Conservation (phyloP, 2,888 invertebrate genomes). For the Microplitis manilae region DNA sequence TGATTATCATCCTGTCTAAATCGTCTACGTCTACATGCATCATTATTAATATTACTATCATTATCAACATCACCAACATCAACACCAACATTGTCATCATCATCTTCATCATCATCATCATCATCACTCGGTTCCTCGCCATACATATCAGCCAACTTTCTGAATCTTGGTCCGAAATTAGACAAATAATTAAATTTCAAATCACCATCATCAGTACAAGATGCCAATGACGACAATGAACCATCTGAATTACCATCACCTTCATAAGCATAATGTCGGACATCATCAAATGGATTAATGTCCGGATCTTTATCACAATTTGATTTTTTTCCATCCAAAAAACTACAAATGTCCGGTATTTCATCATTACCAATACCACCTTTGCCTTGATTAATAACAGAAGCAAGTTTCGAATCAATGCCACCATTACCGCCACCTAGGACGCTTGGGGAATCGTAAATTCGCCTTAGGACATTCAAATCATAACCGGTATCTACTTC, state of each 20-base stretch:
- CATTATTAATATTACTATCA: not conserved
- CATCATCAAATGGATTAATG: conserved; percentile 94
- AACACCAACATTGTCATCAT: conserved; percentile 77
- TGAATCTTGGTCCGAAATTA: conserved; percentile 96
- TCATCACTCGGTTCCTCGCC: conserved; percentile 90
- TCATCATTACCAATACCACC: conserved; percentile 73
- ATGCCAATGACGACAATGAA: conserved; percentile 92
- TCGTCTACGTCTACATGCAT: not conserved
- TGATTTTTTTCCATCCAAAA: conserved; percentile 91
- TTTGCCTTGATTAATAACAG: conserved; percentile 70
- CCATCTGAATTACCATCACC: conserved; percentile 94
- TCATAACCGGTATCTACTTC: conserved; percentile 97
- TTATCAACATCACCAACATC: conserved; percentile 87
- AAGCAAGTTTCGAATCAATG: conserved; percentile 74
- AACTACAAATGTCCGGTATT: conserved; percentile 89
- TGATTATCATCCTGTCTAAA: conserved; percentile 10
- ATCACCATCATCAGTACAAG: conserved; percentile 93
- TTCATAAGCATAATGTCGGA: conserved; percentile 98
- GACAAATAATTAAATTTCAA: conserved; percentile 95
- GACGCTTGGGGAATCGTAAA: conserved; percentile 74
- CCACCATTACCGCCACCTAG: conserved; percentile 57
- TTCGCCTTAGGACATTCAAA: conserved; percentile 82
- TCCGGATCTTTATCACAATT: conserved; percentile 93
- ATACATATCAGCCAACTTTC: conserved; percentile 94
- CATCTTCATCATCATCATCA: conserved; percentile 83